Base-by-base conservation (phyloP, 2,113 vertebrate genomes). In the Phrynosoma blainvillii region DNA sequence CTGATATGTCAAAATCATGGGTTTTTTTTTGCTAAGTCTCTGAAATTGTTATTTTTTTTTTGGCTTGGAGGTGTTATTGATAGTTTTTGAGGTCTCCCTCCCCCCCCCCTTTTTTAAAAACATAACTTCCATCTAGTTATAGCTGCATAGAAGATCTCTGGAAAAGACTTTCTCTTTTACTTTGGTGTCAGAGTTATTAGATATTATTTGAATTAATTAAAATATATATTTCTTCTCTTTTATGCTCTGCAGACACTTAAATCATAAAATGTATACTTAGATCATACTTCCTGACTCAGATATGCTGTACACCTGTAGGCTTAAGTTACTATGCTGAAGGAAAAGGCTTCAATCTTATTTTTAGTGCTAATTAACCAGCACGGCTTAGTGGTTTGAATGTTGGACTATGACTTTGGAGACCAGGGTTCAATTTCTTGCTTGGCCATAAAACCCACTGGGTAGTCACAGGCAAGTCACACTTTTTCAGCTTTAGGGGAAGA, bases 121-220 rank as follows among this genome's bases (percentile, higher is more conserved):
- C 2, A 36, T 36, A 36, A 36, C 66, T 90, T 77, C 2, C 13
- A 12, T 85, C 18, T 84, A 76, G 21, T 23, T 89, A 52, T 8
- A 40, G 66, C 68, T 66, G 79, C 1, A 3, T 42, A 86, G 70
- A 89, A 56, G 68, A 13, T 65, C 79, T 32, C 56, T 79, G 25
- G 9, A 71, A 91, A 92, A 92, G 87, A 87, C 84, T 27, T 42
- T 87, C 42, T 82, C 47, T 18, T 42, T 62, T 68, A 47, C 81
- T 70, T 62, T 20, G 52, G 59, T 66, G n/a, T 52, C 65, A 76
- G 81, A 88, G 62, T 84, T 77, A 36, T 23, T 56, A 42, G 62
- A 66, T 30, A 56, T 70, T 56, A 78, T 78, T 83, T 90, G 93
- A 75, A 91, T 91, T 66, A 12, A 0, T 89, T 21, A 71, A 73